Evolutionary conservation across 1,140 invertebrate species (phyloP), one percentile per base, ranked within the genome.

Genomic region (Philaenus spumarius): DNA sequence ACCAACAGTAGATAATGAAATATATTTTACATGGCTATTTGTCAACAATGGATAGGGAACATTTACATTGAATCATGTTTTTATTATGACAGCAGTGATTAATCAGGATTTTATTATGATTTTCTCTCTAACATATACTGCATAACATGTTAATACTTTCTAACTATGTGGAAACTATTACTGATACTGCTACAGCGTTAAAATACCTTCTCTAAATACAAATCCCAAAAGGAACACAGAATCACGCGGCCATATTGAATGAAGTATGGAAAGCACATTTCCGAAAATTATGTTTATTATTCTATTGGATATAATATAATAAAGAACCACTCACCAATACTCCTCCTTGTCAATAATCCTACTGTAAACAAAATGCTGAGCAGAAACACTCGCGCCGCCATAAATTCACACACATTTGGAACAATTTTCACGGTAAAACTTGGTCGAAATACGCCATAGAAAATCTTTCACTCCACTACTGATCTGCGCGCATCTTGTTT

Each of bases 321-420:
- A n/a, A 19, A 9, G 6, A n/a, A 37, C 14, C 9, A 64, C 64
- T 63, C 61, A 67, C 67, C 64, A 46, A 47, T 54, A 24, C 50
- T 58, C 30, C 53, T 62, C 19, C 48, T 43, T 48, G 62, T 56
- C 58, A 63, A 61, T 59, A 67, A 59, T 63, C 66, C 66, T 62
- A 67, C 61, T 60, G 63, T 61, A 68, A 60, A 69, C 56, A 61
- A 54, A 67, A 67, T 55, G 63, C 63, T 62, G 67, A 69, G 61
- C 62, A 66, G 61, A 58, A 69, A 62, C 59, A 66, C 63, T 62
- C 67, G 61, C 54, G 62, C 59, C 66, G 67, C 67, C 67, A 69
- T 69, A 69, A 65, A 69, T 69, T 66, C 62, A 66, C 64, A 65
- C 58, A 65, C 67, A 69, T 69, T 63, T 63, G 67, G 63, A 64